Percentiles rank a stretch among this genome's conserved stretches.
Conservation (phyloP, 1,140 invertebrate genomes). For the Armadillidium nasatum region DNA sequence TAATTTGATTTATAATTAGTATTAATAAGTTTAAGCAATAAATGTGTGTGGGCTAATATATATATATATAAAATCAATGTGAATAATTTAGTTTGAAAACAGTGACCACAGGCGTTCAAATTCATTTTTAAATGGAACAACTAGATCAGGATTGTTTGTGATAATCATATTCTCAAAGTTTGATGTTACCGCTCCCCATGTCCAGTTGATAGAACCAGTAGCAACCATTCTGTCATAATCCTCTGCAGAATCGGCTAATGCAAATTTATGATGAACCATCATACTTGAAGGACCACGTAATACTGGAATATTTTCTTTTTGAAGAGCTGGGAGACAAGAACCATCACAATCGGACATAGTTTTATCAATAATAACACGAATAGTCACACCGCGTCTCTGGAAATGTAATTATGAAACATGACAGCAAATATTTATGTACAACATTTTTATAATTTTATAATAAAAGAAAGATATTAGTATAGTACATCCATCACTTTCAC, state of each 20-base stretch:
- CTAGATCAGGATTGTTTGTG: neutral
- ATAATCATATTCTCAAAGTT: constrained; percentile 1
- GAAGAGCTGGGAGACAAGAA: neutral
- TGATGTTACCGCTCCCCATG: neutral
- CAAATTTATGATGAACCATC: constrained; percentile 10
- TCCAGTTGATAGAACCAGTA: neutral
- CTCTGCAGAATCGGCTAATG: neutral
- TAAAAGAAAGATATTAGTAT: no score
- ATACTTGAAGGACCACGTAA: constrained; percentile 1
- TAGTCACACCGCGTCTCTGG: neutral
- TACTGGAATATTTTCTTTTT: neutral
- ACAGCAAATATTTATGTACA: no score
- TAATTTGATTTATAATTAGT: no score
- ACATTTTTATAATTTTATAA: no score
- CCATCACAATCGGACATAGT: constrained; percentile 6
- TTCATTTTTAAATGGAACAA: neutral
- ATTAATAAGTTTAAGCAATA: no score
- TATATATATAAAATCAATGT: no score
- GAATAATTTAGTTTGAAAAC: neutral
- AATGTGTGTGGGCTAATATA: no score
- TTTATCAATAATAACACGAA: neutral
- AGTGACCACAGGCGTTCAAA: neutral
- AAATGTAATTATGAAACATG: no score
- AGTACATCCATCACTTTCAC: no score
- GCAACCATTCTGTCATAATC: neutral